These are phyloP conservation scores for Pseudois nayaur DNA, from an alignment of 2,113 vertebrate genomes.

Conservation along the genomic window DNA sequence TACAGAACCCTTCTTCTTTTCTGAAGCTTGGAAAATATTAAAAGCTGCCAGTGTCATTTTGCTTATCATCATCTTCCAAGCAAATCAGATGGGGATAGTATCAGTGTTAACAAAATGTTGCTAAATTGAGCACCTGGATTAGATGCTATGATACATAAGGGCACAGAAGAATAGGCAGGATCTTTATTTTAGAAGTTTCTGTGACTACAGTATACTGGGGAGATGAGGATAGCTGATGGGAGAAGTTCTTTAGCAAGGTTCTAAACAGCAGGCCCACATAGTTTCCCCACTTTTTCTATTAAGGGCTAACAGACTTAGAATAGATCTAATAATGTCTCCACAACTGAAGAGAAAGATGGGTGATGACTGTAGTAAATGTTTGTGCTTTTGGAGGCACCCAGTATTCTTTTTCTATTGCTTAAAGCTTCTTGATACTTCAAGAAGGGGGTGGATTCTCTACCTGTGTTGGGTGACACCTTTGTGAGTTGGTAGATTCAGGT, in stretches of 20 bases:
- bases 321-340: neutral
- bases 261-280: neutral
- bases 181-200: slow-evolving; percentile 26
- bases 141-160: neutral
- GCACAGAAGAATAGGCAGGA: neutral
- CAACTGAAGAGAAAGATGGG: neutral
- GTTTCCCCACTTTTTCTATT: neutral
- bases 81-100: neutral
- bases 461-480: neutral
- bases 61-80: neutral
- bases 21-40: slow-evolving; percentile 33
- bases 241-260: neutral
- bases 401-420: neutral
- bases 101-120: slow-evolving; percentile 20
- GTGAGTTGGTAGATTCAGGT: neutral
- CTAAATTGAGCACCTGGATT: slow-evolving; percentile 26
- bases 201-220: neutral
- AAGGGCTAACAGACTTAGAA: neutral
- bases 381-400: neutral
- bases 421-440: neutral
- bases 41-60: neutral
- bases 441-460: neutral
- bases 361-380: neutral
- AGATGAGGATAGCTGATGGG: neutral
- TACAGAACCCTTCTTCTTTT: neutral